These are phyloP conservation scores for Poecilia latipinna DNA, from an alignment of 2,113 vertebrate species.

Conservation along the genomic window DNA sequence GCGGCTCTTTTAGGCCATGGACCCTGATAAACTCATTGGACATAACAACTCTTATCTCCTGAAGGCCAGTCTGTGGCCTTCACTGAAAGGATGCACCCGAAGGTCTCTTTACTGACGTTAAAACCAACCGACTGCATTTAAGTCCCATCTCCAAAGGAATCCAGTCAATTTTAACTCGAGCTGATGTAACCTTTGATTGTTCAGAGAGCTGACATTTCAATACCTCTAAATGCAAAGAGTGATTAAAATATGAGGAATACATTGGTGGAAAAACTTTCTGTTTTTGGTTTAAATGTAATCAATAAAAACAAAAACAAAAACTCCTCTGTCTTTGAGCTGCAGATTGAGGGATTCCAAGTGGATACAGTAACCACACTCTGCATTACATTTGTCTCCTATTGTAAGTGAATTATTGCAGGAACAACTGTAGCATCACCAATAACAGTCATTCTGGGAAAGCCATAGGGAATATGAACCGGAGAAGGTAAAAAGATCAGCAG, in stretches of 20 bases:
- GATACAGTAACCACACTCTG: no score
- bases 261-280: no score
- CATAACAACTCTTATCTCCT: slow-evolving; percentile 75
- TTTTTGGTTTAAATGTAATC: no score
- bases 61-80: slow-evolving; percentile 78
- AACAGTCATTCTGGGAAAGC: neutral
- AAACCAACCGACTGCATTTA: slow-evolving; percentile 40
- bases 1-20: slow-evolving; percentile 61
- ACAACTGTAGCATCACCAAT: no score
- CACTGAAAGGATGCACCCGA: slow-evolving; percentile 46
- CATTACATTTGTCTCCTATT: no score
- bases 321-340: no score
- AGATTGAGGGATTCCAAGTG: no score
- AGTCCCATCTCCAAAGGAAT: slow-evolving; percentile 13
- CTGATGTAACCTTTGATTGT: slow-evolving; percentile 12
- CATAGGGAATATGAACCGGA: neutral
- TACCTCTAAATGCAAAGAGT: neutral
- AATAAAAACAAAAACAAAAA: neutral
- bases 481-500: neutral
- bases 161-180: slow-evolving; percentile 27
- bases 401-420: no score
- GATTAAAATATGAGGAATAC: neutral
- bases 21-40: slow-evolving; percentile 66
- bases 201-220: neutral
- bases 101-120: slow-evolving; percentile 52